phyloP scores from a whole-genome alignment of 2,888 invertebrate species.

The Synergus itoensis region DNA sequence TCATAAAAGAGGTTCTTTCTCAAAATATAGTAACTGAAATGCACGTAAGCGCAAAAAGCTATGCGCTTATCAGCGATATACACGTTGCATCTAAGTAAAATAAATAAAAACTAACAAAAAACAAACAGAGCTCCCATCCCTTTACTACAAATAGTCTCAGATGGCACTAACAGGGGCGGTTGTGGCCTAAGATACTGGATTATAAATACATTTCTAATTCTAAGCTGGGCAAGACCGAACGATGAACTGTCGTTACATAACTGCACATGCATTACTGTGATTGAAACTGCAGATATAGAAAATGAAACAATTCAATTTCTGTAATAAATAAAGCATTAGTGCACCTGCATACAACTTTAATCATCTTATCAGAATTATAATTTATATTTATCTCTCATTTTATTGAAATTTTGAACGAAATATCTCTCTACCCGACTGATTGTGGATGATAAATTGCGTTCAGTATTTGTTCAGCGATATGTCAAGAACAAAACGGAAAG shows the following conservation, averaged over 20 bases:
- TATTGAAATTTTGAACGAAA: too few species aligned
- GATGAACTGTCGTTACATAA: not conserved
- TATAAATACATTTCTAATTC: conserved; percentile 1
- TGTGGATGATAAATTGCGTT: not conserved
- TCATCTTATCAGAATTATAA: too few species aligned
- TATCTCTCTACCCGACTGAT: not conserved
- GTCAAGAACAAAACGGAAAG: not conserved
- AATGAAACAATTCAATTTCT: too few species aligned
- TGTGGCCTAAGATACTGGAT: not conserved
- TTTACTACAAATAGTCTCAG: not conserved
- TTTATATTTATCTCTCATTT: too few species aligned
- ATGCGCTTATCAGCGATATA: too few species aligned
- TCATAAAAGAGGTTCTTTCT: too few species aligned
- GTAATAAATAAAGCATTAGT: too few species aligned
- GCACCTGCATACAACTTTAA: too few species aligned
- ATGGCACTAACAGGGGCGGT: not conserved
- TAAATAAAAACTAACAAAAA: not conserved
- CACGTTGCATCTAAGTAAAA: too few species aligned
- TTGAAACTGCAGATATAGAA: not conserved
- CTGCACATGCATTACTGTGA: not conserved
- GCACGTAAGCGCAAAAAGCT: too few species aligned
- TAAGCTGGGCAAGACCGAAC: not conserved
- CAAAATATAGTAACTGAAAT: too few species aligned
- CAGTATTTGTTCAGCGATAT: not conserved
- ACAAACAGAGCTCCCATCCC: not conserved